Percentiles rank a stretch among this genome's conserved stretches.
These are phyloP conservation scores for Malacoraja senta DNA, from an alignment of 2,797 vertebrate genomes.

Conservation along the genomic window DNA sequence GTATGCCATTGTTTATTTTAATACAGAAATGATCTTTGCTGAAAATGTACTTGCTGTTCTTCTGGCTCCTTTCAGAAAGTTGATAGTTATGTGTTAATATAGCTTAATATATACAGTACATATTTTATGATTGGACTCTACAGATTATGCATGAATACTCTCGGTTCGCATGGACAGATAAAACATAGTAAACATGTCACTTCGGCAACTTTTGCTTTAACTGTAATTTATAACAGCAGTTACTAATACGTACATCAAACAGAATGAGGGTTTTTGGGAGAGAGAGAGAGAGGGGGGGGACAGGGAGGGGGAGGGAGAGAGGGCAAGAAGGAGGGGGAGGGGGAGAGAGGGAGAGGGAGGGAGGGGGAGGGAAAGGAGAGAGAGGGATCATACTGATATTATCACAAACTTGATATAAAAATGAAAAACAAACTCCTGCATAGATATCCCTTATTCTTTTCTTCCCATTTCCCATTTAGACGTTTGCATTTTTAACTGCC, in stretches of 20 bases:
- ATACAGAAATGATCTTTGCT: not conserved
- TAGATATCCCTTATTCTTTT: too few relatives aligned
- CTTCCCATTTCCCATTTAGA: too few relatives aligned
- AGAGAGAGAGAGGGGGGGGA: too few relatives aligned
- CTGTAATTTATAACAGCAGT: not conserved
- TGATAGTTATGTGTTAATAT: not conserved
- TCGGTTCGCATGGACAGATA: not conserved
- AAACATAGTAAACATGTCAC: not conserved
- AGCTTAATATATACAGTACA: not conserved
- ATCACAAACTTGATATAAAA: too few relatives aligned
- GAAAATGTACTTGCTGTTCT: constrained; percentile 10
- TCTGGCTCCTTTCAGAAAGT: not conserved
- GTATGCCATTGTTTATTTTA: not conserved
- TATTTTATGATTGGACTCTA: constrained; percentile 4
- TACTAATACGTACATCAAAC: constrained; percentile 1
- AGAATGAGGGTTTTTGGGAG: not conserved
- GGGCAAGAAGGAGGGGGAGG: too few relatives aligned
- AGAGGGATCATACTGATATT: too few relatives aligned
- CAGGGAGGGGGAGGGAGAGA: too few relatives aligned
- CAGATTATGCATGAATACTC: not conserved
- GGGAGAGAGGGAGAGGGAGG: too few relatives aligned
- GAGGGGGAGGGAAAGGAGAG: too few relatives aligned
- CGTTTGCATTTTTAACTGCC: too few relatives aligned
- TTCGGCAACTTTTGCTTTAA: not conserved
- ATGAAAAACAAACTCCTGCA: too few relatives aligned